Percentiles rank a stretch among this genome's conserved stretches.
phyloP scores from a whole-genome alignment of 1,140 invertebrate genomes.

The Eupristina koningsbergeri region DNA sequence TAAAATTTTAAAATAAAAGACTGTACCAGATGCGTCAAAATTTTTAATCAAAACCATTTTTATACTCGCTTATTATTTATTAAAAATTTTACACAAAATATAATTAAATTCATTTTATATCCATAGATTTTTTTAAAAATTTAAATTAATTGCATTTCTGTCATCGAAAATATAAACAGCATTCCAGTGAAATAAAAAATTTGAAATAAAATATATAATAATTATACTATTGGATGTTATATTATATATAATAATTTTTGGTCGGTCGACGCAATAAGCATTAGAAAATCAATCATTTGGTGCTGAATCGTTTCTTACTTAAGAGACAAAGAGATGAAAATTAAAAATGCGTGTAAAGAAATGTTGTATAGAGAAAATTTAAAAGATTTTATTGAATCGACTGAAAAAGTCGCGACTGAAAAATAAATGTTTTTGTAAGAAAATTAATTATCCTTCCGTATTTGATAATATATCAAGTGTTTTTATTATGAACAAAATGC shows the following conservation, averaged over 20 bases:
- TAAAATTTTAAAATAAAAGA: slow-evolving; percentile 24
- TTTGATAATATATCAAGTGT: slow-evolving; percentile 24
- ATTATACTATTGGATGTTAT: slow-evolving; percentile 42
- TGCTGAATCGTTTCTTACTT: slow-evolving; percentile 32
- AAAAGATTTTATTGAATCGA: slow-evolving; percentile 45
- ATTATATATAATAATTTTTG: slow-evolving; percentile 29
- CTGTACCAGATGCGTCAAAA: slow-evolving; percentile 29
- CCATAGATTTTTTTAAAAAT: slow-evolving; percentile 1
- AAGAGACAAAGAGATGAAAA: slow-evolving; percentile 8
- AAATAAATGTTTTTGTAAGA: slow-evolving; percentile 35
- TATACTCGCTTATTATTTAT: not conserved
- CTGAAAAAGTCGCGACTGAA: slow-evolving; percentile 43
- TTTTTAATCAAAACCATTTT: slow-evolving; percentile 37
- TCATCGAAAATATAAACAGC: slow-evolving; percentile 35
- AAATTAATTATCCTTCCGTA: slow-evolving; percentile 30
- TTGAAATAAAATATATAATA: not conserved
- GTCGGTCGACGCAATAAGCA: slow-evolving; percentile 44
- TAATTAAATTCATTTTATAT: slow-evolving; percentile 40
- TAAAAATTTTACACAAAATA: not conserved
- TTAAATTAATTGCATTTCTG: slow-evolving; percentile 7
- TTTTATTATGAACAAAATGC: slow-evolving; percentile 19
- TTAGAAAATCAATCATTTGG: slow-evolving; percentile 48
- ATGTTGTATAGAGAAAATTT: slow-evolving; percentile 48
- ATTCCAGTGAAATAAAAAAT: slow-evolving; percentile 11
- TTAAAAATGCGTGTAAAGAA: slow-evolving; percentile 44